Evolutionary conservation across 2,113 vertebrate species (phyloP).

Genomic region (Toxostoma redivivum): DNA sequence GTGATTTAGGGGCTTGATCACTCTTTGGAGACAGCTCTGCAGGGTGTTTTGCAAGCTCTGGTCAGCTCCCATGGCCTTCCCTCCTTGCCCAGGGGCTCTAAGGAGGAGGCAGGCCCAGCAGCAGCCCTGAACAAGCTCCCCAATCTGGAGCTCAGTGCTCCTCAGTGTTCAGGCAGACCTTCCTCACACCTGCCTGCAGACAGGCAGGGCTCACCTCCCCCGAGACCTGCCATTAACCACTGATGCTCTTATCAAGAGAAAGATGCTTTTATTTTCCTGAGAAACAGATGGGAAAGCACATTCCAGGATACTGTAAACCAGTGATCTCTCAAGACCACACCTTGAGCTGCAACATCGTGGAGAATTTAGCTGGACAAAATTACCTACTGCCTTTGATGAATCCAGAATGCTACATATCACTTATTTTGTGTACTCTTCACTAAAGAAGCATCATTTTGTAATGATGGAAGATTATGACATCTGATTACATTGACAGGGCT

Average conservation of each 20-base stretch:
- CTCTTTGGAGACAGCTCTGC: not conserved
- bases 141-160: not conserved
- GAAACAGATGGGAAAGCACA: constrained; percentile 25
- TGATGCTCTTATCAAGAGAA: not conserved
- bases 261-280: not conserved
- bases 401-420: not conserved
- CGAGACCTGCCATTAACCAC: not conserved
- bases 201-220: not conserved
- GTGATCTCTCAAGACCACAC: not conserved
- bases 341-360: not conserved
- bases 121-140: not conserved
- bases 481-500: not conserved
- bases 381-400: not conserved
- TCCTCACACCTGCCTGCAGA: not conserved
- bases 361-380: not conserved
- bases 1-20: not conserved
- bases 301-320: not conserved
- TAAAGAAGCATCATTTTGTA: not conserved
- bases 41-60: not conserved
- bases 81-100: not conserved
- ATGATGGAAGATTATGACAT: not conserved
- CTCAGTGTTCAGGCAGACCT: not conserved
- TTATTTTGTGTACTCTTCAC: not conserved
- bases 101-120: not conserved
- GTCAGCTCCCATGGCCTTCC: not conserved